Conservation (phyloP, 2,113 vertebrate genomes). For the Labeo rohita region DNA sequence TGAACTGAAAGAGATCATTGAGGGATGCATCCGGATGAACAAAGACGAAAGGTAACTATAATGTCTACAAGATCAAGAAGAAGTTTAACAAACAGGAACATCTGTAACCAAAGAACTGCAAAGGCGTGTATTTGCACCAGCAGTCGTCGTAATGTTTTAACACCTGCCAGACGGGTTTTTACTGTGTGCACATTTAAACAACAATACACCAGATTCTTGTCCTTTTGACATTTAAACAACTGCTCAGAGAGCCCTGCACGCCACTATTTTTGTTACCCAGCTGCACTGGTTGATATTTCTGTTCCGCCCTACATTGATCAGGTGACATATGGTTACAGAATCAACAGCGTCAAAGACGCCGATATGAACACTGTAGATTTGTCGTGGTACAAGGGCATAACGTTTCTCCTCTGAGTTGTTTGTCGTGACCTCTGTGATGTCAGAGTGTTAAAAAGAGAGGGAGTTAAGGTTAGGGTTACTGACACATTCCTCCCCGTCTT, state of each 20-base stretch:
- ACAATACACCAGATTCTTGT: constrained; percentile 14
- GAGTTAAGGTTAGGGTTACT: not conserved
- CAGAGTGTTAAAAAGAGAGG: not conserved
- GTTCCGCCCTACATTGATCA: not conserved
- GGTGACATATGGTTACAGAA: constrained; percentile 32
- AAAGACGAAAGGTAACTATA: constrained; percentile 87
- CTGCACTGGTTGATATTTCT: constrained; percentile 16
- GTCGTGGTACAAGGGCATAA: not conserved
- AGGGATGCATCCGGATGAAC: constrained; percentile 95
- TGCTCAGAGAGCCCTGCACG: not conserved
- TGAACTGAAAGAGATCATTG: constrained; percentile 97
- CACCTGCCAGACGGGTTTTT: constrained; percentile 37
- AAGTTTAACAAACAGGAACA: not conserved
- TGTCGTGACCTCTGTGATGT: not conserved
- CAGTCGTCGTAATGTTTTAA: constrained; percentile 15
- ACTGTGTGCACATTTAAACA: not conserved
- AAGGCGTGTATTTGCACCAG: constrained; percentile 32
- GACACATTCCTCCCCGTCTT: not conserved
- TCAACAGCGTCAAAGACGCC: constrained; percentile 17
- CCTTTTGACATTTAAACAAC: constrained; percentile 29
- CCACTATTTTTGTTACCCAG: constrained; percentile 22
- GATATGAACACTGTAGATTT: constrained; percentile 5
- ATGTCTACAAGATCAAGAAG: not conserved
- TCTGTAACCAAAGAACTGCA: not conserved
- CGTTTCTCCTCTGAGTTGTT: not conserved